Evolutionary conservation across 2,888 invertebrate species (phyloP).

Genomic region (Branchinecta sandiegonensis): DNA sequence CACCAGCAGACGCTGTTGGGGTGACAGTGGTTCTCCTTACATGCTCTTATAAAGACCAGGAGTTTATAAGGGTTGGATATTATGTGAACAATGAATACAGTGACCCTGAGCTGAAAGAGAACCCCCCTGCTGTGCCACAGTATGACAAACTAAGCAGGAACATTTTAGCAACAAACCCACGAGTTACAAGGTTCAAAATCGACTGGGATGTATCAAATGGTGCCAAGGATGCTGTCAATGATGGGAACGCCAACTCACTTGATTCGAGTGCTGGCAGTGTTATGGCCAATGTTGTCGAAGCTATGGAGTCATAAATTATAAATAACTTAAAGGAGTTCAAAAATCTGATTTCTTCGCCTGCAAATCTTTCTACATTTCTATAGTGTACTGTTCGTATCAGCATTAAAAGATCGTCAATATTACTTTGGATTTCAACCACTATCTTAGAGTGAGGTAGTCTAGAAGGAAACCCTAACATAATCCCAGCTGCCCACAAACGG

Average conservation of each 20-base stretch:
- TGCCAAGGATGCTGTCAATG: constrained; percentile 24
- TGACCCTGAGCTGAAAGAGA: constrained; percentile 41
- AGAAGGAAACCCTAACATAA: no score
- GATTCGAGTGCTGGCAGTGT: constrained; percentile 14
- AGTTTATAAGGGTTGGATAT: constrained; percentile 45
- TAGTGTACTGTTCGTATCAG: no score
- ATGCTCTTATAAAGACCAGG: constrained; percentile 40
- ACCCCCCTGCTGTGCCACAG: constrained; percentile 39
- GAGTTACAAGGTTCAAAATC: constrained; percentile 41
- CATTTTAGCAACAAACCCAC: constrained; percentile 39
- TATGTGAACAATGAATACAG: constrained; percentile 45
- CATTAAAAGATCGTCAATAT: no score
- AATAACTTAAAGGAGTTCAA: no score
- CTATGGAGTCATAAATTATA: constrained; percentile 4
- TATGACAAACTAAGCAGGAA: constrained; percentile 40
- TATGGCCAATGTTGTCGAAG: background rate
- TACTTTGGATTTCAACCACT: no score
- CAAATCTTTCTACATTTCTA: no score
- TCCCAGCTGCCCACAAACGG: no score
- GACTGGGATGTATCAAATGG: constrained; percentile 37
- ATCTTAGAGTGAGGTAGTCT: no score
- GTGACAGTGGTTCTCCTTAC: constrained; percentile 44
- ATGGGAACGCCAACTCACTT: background rate
- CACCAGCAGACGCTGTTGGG: constrained; percentile 41
- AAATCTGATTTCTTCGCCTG: no score